Evolutionary conservation across 2,797 vertebrate species (phyloP).

Genomic region (Cossypha heuglini): DNA sequence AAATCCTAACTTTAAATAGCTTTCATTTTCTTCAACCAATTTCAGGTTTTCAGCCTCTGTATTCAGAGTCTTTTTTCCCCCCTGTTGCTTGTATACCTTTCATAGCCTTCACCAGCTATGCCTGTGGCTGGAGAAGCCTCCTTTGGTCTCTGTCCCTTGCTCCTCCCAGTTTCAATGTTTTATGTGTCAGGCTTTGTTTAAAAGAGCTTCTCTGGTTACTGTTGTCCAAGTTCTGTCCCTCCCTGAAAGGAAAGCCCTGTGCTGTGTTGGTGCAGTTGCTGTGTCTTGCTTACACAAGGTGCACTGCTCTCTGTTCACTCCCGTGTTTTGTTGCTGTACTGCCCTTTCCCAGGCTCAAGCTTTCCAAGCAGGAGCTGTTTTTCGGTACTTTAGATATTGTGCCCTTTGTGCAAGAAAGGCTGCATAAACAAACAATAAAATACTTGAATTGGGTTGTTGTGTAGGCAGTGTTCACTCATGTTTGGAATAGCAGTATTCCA

Average conservation of each 20-base stretch:
- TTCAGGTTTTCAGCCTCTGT: not conserved
- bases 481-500: not conserved
- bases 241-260: not conserved
- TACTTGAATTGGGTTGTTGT: not conserved
- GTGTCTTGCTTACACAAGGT: rapidly evolving
- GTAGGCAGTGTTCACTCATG: not conserved
- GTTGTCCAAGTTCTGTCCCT: not conserved
- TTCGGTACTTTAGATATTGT: not conserved
- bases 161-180: not conserved
- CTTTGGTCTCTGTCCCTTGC: not conserved
- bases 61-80: not conserved
- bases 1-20: not conserved
- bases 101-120: not conserved
- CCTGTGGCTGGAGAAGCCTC: not conserved
- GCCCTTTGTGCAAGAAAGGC: not conserved
- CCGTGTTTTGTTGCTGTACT: not conserved
- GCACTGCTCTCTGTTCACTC: rapidly evolving
- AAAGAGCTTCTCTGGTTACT: not conserved
- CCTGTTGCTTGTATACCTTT: rapidly evolving
- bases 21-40: not conserved
- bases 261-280: not conserved
- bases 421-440: not conserved
- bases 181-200: not conserved
- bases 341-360: not conserved
- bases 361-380: not conserved